Conservation (phyloP, 2,888 invertebrate genomes). For the Stenichneumon culpator region DNA sequence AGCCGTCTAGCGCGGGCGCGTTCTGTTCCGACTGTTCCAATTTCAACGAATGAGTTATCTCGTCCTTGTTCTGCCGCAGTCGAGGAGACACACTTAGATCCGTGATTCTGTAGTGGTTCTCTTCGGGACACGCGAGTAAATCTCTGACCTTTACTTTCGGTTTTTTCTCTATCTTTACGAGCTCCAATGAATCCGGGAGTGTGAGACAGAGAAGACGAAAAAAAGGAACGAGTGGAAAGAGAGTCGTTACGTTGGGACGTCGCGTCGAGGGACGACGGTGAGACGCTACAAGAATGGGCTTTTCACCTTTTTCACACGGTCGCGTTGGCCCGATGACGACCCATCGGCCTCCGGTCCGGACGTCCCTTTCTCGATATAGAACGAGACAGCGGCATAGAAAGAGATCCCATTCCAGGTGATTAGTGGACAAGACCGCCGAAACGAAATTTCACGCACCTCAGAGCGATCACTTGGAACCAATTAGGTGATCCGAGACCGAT, state of each 20-base stretch:
- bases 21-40: conserved; percentile 19
- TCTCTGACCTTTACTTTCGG: conserved; percentile 41
- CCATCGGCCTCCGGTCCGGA: not conserved
- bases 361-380: conserved; percentile 42
- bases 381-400: not conserved
- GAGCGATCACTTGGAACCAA: conserved; percentile 57
- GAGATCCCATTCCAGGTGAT: conserved; percentile 54
- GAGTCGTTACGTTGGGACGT: conserved; percentile 42
- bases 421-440: conserved; percentile 59
- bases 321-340: conserved; percentile 10
- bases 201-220: conserved; percentile 16
- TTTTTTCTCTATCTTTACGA: conserved; percentile 64
- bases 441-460: conserved; percentile 60
- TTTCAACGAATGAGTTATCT: conserved; percentile 21
- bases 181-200: conserved; percentile 50
- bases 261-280: conserved; percentile 33
- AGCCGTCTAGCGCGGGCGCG: not conserved
- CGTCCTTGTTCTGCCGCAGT: conserved; percentile 1
- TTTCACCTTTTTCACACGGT: conserved; percentile 66
- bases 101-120: conserved; percentile 42
- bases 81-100: conserved; percentile 20
- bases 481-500: conserved; percentile 57
- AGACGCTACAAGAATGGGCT: conserved; percentile 46
- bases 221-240: conserved; percentile 13
- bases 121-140: conserved; percentile 52